These are phyloP conservation scores for Sarcophaga subvicina DNA, from an alignment of 2,888 invertebrate genomes.

Conservation along the genomic window DNA sequence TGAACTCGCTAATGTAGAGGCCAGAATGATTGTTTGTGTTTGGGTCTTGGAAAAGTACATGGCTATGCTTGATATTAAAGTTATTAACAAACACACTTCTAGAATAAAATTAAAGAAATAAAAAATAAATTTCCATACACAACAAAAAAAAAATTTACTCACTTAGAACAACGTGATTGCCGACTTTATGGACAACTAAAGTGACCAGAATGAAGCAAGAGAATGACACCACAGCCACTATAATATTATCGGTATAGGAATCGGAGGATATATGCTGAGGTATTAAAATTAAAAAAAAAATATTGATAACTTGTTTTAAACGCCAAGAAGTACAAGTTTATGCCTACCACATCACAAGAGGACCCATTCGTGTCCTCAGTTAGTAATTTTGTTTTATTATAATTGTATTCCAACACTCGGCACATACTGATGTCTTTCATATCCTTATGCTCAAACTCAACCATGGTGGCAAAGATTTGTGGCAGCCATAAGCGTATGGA, in stretches of 20 bases:
- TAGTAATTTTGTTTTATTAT: conserved; percentile 71
- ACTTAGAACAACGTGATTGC: conserved; percentile 73
- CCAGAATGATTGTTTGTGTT: conserved; percentile 82
- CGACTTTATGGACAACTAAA: conserved; percentile 68
- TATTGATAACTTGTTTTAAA: background rate
- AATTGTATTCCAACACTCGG: conserved; percentile 73
- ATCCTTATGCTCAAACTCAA: conserved; percentile 79
- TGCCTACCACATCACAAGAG: conserved; percentile 75
- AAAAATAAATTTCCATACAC: background rate
- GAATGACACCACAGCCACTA: conserved; percentile 71
- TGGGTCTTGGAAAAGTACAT: conserved; percentile 84
- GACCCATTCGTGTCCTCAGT: conserved; percentile 39
- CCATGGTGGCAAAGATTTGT: conserved; percentile 89
- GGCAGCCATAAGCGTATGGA: conserved; percentile 93
- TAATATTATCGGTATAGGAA: conserved; percentile 72
- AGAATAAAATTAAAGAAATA: conserved; percentile 7
- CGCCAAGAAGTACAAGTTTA: background rate
- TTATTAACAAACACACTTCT: conserved; percentile 80
- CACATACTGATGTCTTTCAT: conserved; percentile 73
- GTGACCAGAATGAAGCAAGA: conserved; percentile 68
- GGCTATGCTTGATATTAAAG: conserved; percentile 82
- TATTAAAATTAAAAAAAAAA: background rate
- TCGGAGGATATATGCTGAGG: conserved; percentile 66
- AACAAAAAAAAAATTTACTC: conserved; percentile 56
- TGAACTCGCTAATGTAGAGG: conserved; percentile 83